These are phyloP conservation scores for Monarcha castaneiventris DNA, from an alignment of 2,113 vertebrate genomes.

Conservation along the genomic window DNA sequence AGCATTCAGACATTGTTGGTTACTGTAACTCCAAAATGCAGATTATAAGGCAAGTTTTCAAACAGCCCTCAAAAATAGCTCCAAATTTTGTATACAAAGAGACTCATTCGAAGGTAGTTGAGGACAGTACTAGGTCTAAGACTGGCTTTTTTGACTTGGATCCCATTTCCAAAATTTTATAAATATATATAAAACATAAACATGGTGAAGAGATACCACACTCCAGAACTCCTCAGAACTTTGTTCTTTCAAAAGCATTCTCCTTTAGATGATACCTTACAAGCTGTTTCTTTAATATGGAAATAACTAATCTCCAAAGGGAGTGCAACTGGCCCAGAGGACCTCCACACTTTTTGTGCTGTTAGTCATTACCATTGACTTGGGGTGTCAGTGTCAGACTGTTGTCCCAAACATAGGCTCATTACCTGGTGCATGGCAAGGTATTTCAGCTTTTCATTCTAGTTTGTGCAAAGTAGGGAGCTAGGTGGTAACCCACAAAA, in stretches of 20 bases:
- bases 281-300: background rate
- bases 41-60: background rate
- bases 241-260: background rate
- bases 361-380: background rate
- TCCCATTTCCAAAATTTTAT: background rate
- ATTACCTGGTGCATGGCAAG: fast-evolving
- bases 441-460: background rate
- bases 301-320: background rate
- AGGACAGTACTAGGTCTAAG: background rate
- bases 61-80: background rate
- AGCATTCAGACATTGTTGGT: background rate
- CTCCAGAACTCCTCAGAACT: background rate
- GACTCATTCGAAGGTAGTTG: background rate
- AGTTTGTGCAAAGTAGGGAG: background rate
- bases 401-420: too few relatives aligned
- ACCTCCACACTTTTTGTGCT: background rate
- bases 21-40: background rate
- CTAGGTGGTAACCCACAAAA: background rate
- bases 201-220: background rate
- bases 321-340: background rate
- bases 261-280: background rate
- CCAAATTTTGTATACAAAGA: background rate
- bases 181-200: background rate
- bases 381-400: background rate
- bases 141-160: background rate